Evolutionary conservation across 2,113 vertebrate species (phyloP), one percentile per base, ranked within the genome.

Genomic region (Gambusia holbrooki): DNA sequence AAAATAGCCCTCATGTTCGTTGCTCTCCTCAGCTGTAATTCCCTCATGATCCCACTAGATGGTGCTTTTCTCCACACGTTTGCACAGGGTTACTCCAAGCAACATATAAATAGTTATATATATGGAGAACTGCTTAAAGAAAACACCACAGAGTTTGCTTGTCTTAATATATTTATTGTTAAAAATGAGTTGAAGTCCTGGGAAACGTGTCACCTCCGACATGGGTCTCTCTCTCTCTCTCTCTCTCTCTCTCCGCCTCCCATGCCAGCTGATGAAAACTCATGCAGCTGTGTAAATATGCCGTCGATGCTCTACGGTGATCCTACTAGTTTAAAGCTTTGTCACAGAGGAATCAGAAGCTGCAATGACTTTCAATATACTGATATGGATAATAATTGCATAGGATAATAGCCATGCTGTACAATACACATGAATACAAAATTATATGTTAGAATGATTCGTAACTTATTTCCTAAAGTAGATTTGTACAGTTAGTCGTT

Each of bases 361-460:
- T 84, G 90, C 89, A 84, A 90, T 90, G 86, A 72, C 84, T 88
- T 86, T 87, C 74, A 84, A 84, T 89, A 88, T 92, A 95, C 91
- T 93, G 93, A 96, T 95, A 94, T 92, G 88, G 85, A 90, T 90
- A 91, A 91, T 94, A 92, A 92, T 98, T 98, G 97, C 97, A 98
- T 98, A 98, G 98, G 96, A 93, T 96, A 94, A 96, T 96, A 96
- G 97, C 97, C 97, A 99, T 99, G 97, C 97, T 95, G 91, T 95
- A 93, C 92, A 93, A 86, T 90, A 93, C 93, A 92, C 89, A 90
- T 90, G 87, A 84, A 87, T 88, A 91, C 87, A 93, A 96, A 96
- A 95, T 94, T 96, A 96, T 93, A 94, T 88, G 93, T 96, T 76
- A 80, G 69, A 82, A 93, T 92, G 83, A 85, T 91, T 85, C 86